Conservation (phyloP, 2,888 invertebrate species). For the Acanthosoma haemorrhoidale region DNA sequence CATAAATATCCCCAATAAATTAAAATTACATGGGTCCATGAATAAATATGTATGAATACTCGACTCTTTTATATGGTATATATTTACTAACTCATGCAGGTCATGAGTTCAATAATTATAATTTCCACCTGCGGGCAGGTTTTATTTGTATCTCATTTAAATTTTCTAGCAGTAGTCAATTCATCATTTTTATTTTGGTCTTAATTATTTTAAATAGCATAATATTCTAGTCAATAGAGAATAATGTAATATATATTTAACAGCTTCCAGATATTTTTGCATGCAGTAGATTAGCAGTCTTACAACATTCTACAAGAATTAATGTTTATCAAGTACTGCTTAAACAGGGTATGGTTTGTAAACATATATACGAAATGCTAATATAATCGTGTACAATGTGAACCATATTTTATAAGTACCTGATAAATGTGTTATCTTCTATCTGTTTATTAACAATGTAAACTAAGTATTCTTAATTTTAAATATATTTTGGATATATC, state of each 20-base stretch:
- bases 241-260: background rate
- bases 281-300: background rate
- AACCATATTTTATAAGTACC: background rate
- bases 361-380: background rate
- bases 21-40: background rate
- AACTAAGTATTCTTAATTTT: background rate
- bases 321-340: background rate
- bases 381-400: background rate
- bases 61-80: background rate
- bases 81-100: background rate
- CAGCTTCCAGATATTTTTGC: background rate
- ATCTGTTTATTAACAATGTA: background rate
- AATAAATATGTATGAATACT: background rate
- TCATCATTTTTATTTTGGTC: background rate
- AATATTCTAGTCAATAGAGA: background rate
- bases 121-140: constrained; percentile 2
- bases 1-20: background rate
- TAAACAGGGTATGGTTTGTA: too few relatives aligned
- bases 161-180: background rate
- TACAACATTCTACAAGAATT: background rate
- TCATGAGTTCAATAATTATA: background rate
- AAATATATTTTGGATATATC: background rate
- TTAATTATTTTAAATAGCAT: background rate
- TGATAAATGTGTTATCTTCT: background rate
- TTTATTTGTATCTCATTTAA: background rate